Base-by-base conservation (phyloP, 2,888 invertebrate genomes). In the Onthophagus sagittarius region DNA sequence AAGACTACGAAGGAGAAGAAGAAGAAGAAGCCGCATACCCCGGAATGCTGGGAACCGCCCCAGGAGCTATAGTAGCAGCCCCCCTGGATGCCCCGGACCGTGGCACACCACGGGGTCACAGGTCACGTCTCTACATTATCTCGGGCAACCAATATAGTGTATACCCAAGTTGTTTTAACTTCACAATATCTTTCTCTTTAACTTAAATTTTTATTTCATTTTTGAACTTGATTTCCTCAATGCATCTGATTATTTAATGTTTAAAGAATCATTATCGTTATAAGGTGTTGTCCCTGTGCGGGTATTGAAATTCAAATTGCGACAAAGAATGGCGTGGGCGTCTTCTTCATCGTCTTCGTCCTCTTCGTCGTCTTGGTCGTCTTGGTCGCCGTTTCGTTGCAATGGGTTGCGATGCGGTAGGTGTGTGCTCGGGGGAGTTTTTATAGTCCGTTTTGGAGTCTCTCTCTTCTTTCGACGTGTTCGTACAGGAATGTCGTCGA, bases 1-100 rank as follows among this genome's bases (percentile, higher is more conserved):
- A 76, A 76, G 77, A 77, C 78, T 74, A 74, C 77, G 78, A 77
- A 39, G 73, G 77, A 39, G 73, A 75, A 75, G 75, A 23, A 23
- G 23, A 23, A 23, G 23, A 74, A 11, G 39, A 2, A 6, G 67
- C 31, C 62, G 77, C 74, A 74, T 76, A 73, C 73, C 77, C 77
- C 76, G 78, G 79, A 78, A 79, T 78, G 79, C 79, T 80, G 80
- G 79, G 80, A 79, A 80, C 78, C 78, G 79, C 80, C 79, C 78
- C 78, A 78, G 79, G 80, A 79, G 77, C 79, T 78, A 23, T 23
- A 77, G 80, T 80, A 80, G 80, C 80, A 75, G 71, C 77, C 75
- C 74, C 77, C 77, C 76, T 70, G 75, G 74, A 74, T 74, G 75
- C 77, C 78, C 77, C 75, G 39, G 39, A 74, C 75, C 72, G 74